Evolutionary conservation across 2,113 vertebrate genomes (phyloP), one percentile per base, ranked within the genome.

Genomic region (Sardina pilchardus): DNA sequence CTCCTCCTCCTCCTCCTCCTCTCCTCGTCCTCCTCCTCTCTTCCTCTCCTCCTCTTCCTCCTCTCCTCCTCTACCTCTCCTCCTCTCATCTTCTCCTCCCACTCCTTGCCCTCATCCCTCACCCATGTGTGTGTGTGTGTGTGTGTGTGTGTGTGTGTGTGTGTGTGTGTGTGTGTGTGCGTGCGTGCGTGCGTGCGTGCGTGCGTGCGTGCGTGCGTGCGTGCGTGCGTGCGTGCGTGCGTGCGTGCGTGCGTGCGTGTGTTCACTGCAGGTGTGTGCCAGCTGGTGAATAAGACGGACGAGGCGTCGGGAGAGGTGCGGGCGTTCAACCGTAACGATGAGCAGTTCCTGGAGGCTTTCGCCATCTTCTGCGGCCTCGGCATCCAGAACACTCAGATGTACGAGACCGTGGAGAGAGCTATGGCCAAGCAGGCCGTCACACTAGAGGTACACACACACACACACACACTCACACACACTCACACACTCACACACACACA

Each of bases 351-450:
- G 89, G 98, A 99, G 94, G 98, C 98, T 0, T 99, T 99, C 6
- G 97, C 97, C 87, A 97, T 99, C 92, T 99, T 99, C 90, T 99
- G 98, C 50, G 98, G 98, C 43, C 94, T 99, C 53, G 98, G 97
- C 44, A 99, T 99, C 89, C 98, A 98, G 95, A 99, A 99, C 90
- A 99, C 98, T 0, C 98, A 99, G 95, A 99, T 99, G 98, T 99
- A 99, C 0, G 98, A 99, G 88, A 96, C 96, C 0, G 97, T 99
- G 91, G 98, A 99, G 91, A 93, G 97, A 90, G 97, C 97, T 88
- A 99, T 99, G 98, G 98, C 97, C 88, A 99, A 99, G 90, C 98
- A 99, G 86, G 97, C 98, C 92, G 98, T 99, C 91, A 99, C 98
- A 0, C 92, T 99, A 86, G 98, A 99, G 98, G 98, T 99, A 59